phyloP scores from a whole-genome alignment of 2,113 vertebrate genomes.

The Microtus montanus region DNA sequence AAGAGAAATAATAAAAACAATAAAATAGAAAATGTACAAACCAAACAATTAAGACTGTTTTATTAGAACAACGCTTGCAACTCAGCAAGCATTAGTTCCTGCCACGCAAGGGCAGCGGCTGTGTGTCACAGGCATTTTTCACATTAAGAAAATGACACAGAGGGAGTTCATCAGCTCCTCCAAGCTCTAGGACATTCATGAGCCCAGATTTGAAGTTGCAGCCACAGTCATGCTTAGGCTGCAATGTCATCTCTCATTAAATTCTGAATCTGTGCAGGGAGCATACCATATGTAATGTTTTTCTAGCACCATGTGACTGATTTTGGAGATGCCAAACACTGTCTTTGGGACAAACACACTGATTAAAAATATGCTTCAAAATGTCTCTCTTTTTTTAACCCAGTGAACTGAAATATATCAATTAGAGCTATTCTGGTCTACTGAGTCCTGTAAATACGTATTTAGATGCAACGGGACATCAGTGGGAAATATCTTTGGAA shows the following conservation, averaged over 20 bases:
- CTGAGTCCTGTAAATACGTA: slow-evolving; percentile 80
- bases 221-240: not conserved
- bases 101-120: not conserved
- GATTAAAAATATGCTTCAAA: slow-evolving; percentile 80
- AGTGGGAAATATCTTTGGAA: slow-evolving; percentile 77
- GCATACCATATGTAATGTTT: slow-evolving; percentile 45
- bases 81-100: slow-evolving; percentile 52
- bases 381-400: slow-evolving; percentile 58
- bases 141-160: not conserved
- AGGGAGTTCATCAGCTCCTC: not conserved
- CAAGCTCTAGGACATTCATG: not conserved
- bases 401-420: slow-evolving; percentile 77
- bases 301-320: slow-evolving; percentile 56
- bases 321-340: slow-evolving; percentile 65
- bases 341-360: slow-evolving; percentile 78
- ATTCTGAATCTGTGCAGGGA: slow-evolving; percentile 52
- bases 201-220: slow-evolving; percentile 32
- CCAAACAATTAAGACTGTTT: slow-evolving; percentile 71
- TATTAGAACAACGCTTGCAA: slow-evolving; percentile 61
- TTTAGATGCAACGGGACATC: slow-evolving; percentile 80
- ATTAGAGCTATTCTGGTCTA: slow-evolving; percentile 81
- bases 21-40: slow-evolving; percentile 67
- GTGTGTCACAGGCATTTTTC: not conserved
- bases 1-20: slow-evolving; percentile 76
- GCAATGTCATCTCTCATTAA: slow-evolving; percentile 51